These are phyloP conservation scores for Caracal caracal DNA, from an alignment of 2,113 vertebrate species.

Conservation along the genomic window DNA sequence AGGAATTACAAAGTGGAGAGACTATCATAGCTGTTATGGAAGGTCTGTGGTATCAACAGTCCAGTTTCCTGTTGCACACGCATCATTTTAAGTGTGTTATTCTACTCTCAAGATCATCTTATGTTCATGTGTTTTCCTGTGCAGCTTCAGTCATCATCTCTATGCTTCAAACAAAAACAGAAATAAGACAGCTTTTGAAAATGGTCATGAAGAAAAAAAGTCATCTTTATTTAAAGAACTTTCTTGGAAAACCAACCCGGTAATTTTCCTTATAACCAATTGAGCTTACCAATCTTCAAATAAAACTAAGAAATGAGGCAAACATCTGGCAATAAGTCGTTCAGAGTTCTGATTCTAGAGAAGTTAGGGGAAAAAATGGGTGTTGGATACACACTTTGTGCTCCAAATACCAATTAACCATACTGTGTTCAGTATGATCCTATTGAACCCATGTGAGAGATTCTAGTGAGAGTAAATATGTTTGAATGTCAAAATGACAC, in stretches of 20 bases:
- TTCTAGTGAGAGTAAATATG: background rate
- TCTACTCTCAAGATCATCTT: background rate
- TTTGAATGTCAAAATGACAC: background rate
- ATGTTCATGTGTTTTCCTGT: background rate
- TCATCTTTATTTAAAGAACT: background rate
- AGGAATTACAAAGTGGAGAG: background rate
- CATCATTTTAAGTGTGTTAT: background rate
- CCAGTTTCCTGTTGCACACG: background rate
- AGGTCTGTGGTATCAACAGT: too few species aligned
- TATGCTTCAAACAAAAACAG: background rate
- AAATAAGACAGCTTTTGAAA: background rate
- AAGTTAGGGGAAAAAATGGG: background rate
- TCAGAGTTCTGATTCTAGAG: background rate
- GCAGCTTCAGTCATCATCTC: background rate
- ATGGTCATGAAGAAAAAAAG: background rate
- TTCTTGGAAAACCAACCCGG: background rate
- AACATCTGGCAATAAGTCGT: background rate
- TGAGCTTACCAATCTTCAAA: background rate
- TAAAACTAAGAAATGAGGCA: background rate
- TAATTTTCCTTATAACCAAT: background rate
- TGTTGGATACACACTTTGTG: background rate
- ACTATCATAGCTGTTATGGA: background rate
- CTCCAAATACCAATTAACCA: background rate
- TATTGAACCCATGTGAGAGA: background rate
- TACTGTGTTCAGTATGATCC: background rate